Evolutionary conservation across 1,140 invertebrate species (phyloP), one percentile per base, ranked within the genome.

Genomic region (Rhopalosiphum maidis): DNA sequence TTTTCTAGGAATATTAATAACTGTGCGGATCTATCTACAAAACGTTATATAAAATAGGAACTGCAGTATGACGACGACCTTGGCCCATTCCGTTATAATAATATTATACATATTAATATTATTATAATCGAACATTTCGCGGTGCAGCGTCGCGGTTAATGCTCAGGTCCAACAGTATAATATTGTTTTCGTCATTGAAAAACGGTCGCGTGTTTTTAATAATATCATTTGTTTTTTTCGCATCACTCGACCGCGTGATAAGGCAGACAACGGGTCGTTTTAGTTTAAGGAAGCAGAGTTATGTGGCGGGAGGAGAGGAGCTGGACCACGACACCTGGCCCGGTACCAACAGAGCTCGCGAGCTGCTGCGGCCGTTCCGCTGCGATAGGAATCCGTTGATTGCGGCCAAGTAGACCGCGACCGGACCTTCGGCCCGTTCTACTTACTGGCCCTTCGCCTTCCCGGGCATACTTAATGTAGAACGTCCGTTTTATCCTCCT

Each of bases 341-440:
- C 60, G n/a, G 60, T 77, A 77, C 60, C 60, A 77, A 77, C 30
- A 18, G 30, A 77, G 15, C 60, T 35, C 30, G 30, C 15, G 60
- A 68, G 30, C 30, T 15, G 60, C 60, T 15, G 30, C 60, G 4
- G 60, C 60, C 30, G 60, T 77, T 77, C 60, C 60, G 60, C 30
- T 77, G 60, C 60, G 60, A 77, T 77, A 77, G 60, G 60, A 77
- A 77, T 77, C 15, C 60, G 60, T 77, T 15, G 60, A 77, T 4
- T 15, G 30, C 60, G 15, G 60, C 60, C 60, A 77, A 77, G 60
- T 77, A 77, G 60, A 77, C n/a, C 60, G 60, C n/a, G 60, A 77
- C 60, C 60, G 60, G 60, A 77, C 60, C 60, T 77, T 77, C 60
- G n/a, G 60, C 60, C n/a, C 60, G 60, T 77, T 77, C 60, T 77